Conservation (phyloP, 2,797 vertebrate species). For the Euphonia xanthogaster region DNA sequence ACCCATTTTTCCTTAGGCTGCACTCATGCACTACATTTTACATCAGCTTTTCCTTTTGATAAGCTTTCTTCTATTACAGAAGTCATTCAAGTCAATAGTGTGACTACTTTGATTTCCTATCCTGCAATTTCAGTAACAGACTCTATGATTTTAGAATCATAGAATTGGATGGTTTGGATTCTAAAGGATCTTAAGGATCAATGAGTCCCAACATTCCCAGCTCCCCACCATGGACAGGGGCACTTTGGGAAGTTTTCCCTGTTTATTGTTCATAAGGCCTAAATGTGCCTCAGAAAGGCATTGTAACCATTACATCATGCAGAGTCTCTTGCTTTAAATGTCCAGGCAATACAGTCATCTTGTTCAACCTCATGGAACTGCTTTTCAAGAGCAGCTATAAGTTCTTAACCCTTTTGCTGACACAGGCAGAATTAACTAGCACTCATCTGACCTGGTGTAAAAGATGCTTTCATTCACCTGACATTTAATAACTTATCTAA, state of each 20-base stretch:
- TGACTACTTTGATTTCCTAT: neutral
- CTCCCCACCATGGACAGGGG: neutral
- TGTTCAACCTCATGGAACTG: neutral
- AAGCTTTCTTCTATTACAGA: neutral
- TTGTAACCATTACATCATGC: neutral
- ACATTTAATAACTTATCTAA: conserved; percentile 22
- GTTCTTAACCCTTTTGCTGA: neutral
- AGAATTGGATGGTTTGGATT: neutral
- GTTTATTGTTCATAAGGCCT: neutral
- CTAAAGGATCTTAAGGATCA: neutral
- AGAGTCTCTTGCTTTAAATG: neutral
- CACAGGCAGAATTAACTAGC: neutral
- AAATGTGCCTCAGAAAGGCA: neutral
- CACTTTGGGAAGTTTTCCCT: neutral
- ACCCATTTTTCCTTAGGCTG: neutral
- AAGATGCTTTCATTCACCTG: neutral
- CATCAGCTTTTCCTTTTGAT: neutral
- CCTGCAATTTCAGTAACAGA: neutral
- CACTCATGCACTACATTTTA: neutral
- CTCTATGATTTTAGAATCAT: neutral
- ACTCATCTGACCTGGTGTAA: neutral
- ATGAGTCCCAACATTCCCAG: too few relatives aligned
- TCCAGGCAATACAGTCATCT: neutral
- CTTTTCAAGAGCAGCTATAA: neutral
- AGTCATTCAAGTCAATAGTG: neutral